Base-by-base conservation (phyloP, 2,888 invertebrate species). In the Drosophila fungiperda region DNA sequence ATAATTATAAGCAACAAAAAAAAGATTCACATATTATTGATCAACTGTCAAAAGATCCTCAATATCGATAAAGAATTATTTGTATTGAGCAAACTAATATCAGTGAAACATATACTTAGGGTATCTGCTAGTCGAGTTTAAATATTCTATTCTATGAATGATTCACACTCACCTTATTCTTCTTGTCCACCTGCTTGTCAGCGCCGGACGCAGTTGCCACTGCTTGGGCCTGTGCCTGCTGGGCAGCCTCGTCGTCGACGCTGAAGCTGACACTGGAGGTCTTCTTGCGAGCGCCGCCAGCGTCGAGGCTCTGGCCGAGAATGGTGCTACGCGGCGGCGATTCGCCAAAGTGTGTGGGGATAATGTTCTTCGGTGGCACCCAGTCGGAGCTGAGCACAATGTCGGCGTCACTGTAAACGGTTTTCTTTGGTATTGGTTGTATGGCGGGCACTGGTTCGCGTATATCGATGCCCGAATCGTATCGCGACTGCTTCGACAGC, bases 401-500 rank as follows among this genome's bases (percentile, higher is more conserved):
- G 93, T 97, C 97, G 68, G 97, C 97, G 93, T 97, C 97, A 92
- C 97, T 97, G 93, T 97, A 97, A 81, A 96, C 92, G 65, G 93
- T 87, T 91, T 93, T 93, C 88, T 93, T 92, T 91, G 93, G 95
- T 87, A 95, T 95, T 45, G 95, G 95, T 74, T 95, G 95, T 78
- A 95, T 94, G 89, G 95, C 94, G 86, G 96, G 94, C 90, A 96
- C 87, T 55, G 96, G 95, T 92, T 97, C 97, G 87, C 97, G 95
- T 88, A 97, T 97, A 93, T 97, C 97, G 90, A 97, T 97, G 86
- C 97, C 97, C 15, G 97, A 97, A 94, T 97, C 97, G 93, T 97
- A 97, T 94, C 97, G 97, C 87, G 97, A 96, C 86, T 96, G 95
- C 93, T 97, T 97, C 88, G 96, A 96, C 91, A 97, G 95, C 92